phyloP scores from a whole-genome alignment of 2,113 vertebrate genomes.

The Pygoscelis antarcticus region DNA sequence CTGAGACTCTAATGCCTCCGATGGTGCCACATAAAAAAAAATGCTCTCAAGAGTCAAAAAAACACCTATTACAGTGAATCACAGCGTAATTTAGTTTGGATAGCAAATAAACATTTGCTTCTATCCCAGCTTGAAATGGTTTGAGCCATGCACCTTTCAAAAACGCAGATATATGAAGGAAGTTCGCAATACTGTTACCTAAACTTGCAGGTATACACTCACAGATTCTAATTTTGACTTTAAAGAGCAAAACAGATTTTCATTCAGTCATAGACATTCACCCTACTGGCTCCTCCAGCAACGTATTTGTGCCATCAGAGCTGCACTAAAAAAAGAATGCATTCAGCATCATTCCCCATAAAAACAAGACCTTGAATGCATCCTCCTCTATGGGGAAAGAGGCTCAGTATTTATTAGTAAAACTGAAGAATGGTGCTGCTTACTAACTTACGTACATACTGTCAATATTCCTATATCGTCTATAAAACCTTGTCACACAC shows the following conservation, averaged over 20 bases:
- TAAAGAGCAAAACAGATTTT: not conserved
- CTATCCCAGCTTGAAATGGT: not conserved
- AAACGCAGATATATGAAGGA: not conserved
- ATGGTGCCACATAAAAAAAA: not conserved
- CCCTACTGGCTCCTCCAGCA: not conserved
- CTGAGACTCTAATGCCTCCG: not conserved
- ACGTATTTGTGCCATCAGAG: not conserved
- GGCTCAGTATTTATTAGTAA: not conserved
- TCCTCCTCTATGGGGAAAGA: not conserved
- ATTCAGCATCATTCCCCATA: not conserved
- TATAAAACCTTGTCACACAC: not conserved
- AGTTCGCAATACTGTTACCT: not conserved
- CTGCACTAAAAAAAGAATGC: not conserved
- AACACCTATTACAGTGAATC: not conserved
- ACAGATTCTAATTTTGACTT: not conserved
- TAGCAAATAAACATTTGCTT: not conserved
- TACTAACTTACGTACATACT: not conserved
- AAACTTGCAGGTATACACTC: not conserved
- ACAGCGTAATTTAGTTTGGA: not conserved
- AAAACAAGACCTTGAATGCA: not conserved
- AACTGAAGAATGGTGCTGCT: not conserved
- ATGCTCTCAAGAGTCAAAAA: not conserved
- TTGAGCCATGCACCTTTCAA: not conserved
- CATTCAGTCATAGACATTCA: not conserved
- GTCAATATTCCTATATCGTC: not conserved